phyloP scores from a whole-genome alignment of 2,797 vertebrate species.

The Dallia pectoralis region DNA sequence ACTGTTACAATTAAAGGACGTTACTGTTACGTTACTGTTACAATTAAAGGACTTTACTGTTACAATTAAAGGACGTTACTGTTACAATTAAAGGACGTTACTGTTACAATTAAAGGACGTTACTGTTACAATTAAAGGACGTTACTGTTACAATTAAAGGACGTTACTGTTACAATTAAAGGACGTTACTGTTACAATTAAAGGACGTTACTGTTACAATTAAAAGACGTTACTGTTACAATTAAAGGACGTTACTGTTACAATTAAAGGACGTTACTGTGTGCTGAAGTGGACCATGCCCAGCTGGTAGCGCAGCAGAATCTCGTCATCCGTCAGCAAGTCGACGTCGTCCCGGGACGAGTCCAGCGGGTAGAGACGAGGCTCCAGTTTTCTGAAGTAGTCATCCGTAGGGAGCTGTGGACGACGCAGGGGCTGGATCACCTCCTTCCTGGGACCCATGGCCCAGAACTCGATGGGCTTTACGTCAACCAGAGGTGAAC shows the following conservation, averaged over 20 bases:
- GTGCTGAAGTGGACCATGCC: slow-evolving; percentile 90
- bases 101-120: slow-evolving; percentile 55
- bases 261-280: slow-evolving; percentile 62
- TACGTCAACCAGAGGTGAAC: slow-evolving; percentile 82
- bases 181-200: slow-evolving; percentile 64
- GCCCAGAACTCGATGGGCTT: slow-evolving; percentile 85
- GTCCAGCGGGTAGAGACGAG: slow-evolving; percentile 80
- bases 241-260: no score
- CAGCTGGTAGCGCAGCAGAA: slow-evolving; percentile 82
- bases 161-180: no score
- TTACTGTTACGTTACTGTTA: no score
- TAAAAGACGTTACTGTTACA: slow-evolving; percentile 70
- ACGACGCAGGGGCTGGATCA: slow-evolving; percentile 82
- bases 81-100: no score
- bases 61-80: neutral
- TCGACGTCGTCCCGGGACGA: slow-evolving; percentile 79
- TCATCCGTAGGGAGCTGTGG: slow-evolving; percentile 74
- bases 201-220: no score
- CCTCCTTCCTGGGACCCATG: slow-evolving; percentile 82
- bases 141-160: slow-evolving; percentile 65
- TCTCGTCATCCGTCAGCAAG: slow-evolving; percentile 85
- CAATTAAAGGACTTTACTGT: slow-evolving; percentile 74
- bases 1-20: slow-evolving; percentile 64
- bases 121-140: no score
- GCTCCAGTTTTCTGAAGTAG: slow-evolving; percentile 85